Percentiles rank a stretch among this genome's conserved stretches.
phyloP scores from a whole-genome alignment of 2,797 vertebrate genomes.

The Dendrocincla tyrannina region DNA sequence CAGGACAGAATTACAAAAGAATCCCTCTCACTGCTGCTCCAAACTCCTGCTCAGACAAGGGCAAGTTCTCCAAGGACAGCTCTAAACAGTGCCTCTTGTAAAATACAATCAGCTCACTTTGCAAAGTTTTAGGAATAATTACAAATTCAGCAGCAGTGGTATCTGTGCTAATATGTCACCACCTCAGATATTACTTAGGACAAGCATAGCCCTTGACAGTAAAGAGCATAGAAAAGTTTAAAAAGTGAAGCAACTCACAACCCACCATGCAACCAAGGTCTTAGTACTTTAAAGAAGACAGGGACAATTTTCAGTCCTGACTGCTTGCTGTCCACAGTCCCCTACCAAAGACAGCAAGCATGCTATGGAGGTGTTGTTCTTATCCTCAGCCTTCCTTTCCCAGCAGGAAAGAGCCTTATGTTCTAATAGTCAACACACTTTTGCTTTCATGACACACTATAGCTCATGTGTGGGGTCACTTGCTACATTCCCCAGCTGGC shows the following conservation, averaged over 20 bases:
- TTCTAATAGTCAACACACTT: not conserved
- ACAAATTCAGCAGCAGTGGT: not conserved
- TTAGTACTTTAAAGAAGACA: not conserved
- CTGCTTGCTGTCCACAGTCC: not conserved
- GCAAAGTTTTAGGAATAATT: not conserved
- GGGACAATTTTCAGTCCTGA: not conserved
- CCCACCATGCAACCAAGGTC: not conserved
- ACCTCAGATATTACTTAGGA: not conserved
- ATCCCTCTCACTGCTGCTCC: not conserved
- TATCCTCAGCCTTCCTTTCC: not conserved
- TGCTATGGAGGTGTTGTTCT: not conserved
- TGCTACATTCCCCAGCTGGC: not conserved
- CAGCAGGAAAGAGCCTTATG: not conserved
- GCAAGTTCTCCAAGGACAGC: not conserved
- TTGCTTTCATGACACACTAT: not conserved
- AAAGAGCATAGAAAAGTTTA: not conserved
- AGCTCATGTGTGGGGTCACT: not conserved
- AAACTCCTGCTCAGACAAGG: not conserved
- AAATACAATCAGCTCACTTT: not conserved
- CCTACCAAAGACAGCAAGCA: rapidly evolving
- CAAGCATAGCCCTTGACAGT: not conserved
- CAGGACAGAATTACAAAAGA: not conserved
- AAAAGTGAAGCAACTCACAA: not conserved
- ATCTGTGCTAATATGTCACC: not conserved
- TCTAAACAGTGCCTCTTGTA: not conserved